Base-by-base conservation (phyloP, 2,888 invertebrate species). In the Diaprepes abbreviatus region DNA sequence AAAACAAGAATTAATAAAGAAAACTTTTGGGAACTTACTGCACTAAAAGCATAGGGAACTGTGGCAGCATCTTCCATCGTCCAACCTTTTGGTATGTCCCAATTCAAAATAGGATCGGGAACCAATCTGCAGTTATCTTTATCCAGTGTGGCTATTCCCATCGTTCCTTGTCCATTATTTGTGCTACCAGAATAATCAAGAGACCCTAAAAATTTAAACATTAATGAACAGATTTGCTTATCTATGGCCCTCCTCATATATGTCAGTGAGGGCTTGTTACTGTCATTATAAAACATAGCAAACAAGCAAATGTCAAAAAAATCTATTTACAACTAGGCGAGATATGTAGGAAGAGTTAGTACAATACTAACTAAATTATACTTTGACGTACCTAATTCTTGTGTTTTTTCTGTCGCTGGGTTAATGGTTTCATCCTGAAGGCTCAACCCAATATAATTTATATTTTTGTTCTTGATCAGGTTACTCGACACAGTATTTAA, bases 41-140 rank as follows among this genome's bases (percentile, higher is more conserved):
- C 90, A 69, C 87, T 87, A 78, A 93, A 94, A 0, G 93, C 93
- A n/a, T 93, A 91, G 0, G 94, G 94, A 0, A 94, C 87, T 0
- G 92, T 91, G 2, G 92, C 91, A 0, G 92, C 94, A 74, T 94
- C 92, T 75, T 91, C 89, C 43, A 93, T 84, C 16, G 86, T 87
- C 93, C 93, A 94, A 4, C 86, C 83, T 1, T 90, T 88, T 2
- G 94, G 94, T 5, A 94, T 85, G 36, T 87, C 83, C 93, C 93
- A 94, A 17, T 83, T 78, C 19, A 89, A 84, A 28, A 85, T 78
- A 3, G 83, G 81, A 77, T 85, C 85, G 3, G 80, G 74, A 0
- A 79, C 73, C 21, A 85, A 64, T 73, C 79, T 79, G 33, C 75
- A 79, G 19, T 75, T 78, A 40, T 82, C 80, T 55, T 75, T 74